Evolutionary conservation across 2,113 vertebrate species (phyloP), one percentile per base, ranked within the genome.

Genomic region (Acanthochromis polyacanthus): DNA sequence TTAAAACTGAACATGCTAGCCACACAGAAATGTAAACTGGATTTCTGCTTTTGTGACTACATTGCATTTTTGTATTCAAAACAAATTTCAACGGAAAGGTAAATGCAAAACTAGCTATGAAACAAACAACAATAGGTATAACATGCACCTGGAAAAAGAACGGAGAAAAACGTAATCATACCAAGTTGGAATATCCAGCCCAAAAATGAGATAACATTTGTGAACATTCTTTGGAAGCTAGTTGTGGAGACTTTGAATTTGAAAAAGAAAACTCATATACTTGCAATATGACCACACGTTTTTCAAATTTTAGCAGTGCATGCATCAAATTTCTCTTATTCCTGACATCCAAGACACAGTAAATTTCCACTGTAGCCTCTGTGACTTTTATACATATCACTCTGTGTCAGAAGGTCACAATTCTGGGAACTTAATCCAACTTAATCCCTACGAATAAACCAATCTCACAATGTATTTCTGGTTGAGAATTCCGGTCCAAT

Each of bases 401-500:
- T 28, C 7, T 32, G 1, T 30, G 58, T 80, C 36, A 57, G 64
- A 63, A 64, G n/a, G 75, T 60, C 51, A 75, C 50, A 38, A 12
- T 68, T 68, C 62, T 52, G 58, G 32, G 28, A 71, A 72, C 30
- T 23, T 72, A 50, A 61, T 71, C 56, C 22, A 43, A 62, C 32
- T 52, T 53, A 76, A 85, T 77, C 28, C 58, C 52, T 50, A 22
- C 57, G 56, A 80, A 25, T 70, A n/a, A 76, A 1, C 23, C 1
- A 16, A 25, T 17, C 4, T 28, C 25, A 57, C 43, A 57, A 22
- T 10, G 19, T 50, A 71, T 81, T 69, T 59, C 45, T 71, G 52
- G 30, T 56, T 59, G 17, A 87, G 38, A 60, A 76, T 70, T 60
- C 69, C 52, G 22, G 50, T 81, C 76, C 79, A 81, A 77, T 81